These are phyloP conservation scores for Brachionus sp. DNA, from an alignment of 1,140 invertebrate species.

Conservation along the genomic window DNA sequence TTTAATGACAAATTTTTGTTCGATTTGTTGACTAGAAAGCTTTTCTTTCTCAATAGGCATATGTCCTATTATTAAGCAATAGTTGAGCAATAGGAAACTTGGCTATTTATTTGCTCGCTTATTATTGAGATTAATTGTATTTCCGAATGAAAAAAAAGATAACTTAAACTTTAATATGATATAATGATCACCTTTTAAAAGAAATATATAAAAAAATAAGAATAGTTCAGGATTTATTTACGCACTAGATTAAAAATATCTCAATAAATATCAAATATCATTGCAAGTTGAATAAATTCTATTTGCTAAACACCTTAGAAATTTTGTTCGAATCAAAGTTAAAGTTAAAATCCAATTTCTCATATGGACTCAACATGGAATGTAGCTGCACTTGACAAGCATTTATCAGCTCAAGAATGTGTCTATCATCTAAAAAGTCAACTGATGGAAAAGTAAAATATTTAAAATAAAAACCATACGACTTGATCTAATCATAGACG, in stretches of 20 bases:
- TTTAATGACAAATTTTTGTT: background rate
- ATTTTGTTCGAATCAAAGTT: background rate
- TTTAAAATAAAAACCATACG: constrained; percentile 4
- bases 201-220: background rate
- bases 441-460: constrained; percentile 21
- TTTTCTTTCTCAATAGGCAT: no score
- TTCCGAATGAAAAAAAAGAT: background rate
- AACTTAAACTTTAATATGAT: background rate
- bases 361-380: background rate
- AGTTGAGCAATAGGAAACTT: background rate
- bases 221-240: background rate
- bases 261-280: constrained; percentile 11
- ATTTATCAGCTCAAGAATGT: background rate
- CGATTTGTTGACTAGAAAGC: background rate
- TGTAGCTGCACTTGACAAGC: background rate
- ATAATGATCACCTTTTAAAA: background rate
- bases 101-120: background rate
- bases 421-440: background rate
- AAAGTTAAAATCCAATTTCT: background rate
- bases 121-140: background rate
- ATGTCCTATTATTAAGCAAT: background rate
- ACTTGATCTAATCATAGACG: background rate
- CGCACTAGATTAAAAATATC: background rate
- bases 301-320: background rate
- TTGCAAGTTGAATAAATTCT: background rate